Conservation (phyloP, 2,888 invertebrate genomes). For the Gortyna flavago region DNA sequence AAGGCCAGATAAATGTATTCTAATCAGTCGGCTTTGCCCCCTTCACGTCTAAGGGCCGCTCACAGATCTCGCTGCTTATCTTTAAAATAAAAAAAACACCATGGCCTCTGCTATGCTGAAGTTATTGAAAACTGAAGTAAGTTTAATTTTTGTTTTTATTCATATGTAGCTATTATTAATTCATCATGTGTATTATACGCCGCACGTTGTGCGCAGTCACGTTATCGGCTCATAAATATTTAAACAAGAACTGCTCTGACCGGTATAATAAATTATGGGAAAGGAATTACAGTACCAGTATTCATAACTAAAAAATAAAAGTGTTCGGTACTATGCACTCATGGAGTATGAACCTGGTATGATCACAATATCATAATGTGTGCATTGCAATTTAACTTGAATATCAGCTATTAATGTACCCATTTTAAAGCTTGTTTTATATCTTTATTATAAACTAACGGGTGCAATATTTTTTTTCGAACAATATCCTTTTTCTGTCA, state of each 20-base stretch:
- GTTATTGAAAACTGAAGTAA: slow-evolving; percentile 86
- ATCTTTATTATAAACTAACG: too few relatives aligned
- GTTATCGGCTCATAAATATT: slow-evolving; percentile 62
- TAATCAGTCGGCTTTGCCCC: slow-evolving; percentile 84
- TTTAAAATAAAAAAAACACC: slow-evolving; percentile 41
- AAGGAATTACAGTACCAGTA: slow-evolving; percentile 34
- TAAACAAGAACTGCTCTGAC: slow-evolving; percentile 51
- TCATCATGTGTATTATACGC: slow-evolving; percentile 34
- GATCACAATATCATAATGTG: not conserved
- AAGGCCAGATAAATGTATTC: slow-evolving; percentile 87
- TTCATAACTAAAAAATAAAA: slow-evolving; percentile 21
- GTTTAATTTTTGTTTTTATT: slow-evolving; percentile 65
- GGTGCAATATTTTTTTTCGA: too few relatives aligned
- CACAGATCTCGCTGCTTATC: slow-evolving; percentile 57
- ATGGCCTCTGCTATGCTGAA: slow-evolving; percentile 87
- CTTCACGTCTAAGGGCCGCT: slow-evolving; percentile 73
- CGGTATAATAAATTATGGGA: slow-evolving; percentile 45
- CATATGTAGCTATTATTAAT: slow-evolving; percentile 33
- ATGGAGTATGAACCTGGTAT: not conserved
- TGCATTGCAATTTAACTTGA: not conserved
- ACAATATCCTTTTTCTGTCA: too few relatives aligned
- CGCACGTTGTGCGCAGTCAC: slow-evolving; percentile 58
- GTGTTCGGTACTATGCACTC: slow-evolving; percentile 12
- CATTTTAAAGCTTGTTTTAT: slow-evolving; percentile 3
- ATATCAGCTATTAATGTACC: not conserved